Base-by-base conservation (phyloP, 1,140 invertebrate species). In the Euglossa dilemma region DNA sequence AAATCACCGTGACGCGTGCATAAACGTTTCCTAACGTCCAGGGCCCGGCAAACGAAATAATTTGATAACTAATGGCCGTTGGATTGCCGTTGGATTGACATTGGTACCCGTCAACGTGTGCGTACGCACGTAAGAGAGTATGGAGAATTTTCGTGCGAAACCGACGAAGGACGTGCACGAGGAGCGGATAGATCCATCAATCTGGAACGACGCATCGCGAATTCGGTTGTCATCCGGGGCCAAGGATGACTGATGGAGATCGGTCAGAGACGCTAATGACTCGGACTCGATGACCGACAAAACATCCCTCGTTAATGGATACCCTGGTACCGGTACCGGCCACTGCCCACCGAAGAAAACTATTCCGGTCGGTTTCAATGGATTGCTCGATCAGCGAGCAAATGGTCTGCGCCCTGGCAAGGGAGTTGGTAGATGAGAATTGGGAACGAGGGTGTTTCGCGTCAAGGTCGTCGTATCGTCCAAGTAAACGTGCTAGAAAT, bases 221-320 rank as follows among this genome's bases (percentile, higher is more conserved):
- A 85, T 88, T 82, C 82, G 78, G 72, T 83, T 90, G 83, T 82
- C 79, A 83, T 90, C 77, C 63, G 28, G 18, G 83, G 71, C 73
- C 85, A 85, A 90, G 84, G 81, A 91, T 91, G 87, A 91, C 84
- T 89, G 90, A 91, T 91, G 88, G 85, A 71, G 61, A 87, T 84
- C 79, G 81, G 81, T 73, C 82, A 77, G 83, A 85, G 71, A 85
- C 81, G 87, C 84, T 89, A 91, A 87, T 90, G 87, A 91, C 84
- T 81, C 74, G 77, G 74, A 86, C 85, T 86, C 57, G 85, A 83
- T 83, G 82, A 86, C 81, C 78, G 80, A 83, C 87, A 89, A 89
- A 89, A 89, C 85, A 89, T 88, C 73, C 77, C 47, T 84, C 83
- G 82, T 88, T 82, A 88, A 88, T 88, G 87, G 86, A 88, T 88